Conservation (phyloP, 2,113 vertebrate genomes). For the Brachypteracias leptosomus region DNA sequence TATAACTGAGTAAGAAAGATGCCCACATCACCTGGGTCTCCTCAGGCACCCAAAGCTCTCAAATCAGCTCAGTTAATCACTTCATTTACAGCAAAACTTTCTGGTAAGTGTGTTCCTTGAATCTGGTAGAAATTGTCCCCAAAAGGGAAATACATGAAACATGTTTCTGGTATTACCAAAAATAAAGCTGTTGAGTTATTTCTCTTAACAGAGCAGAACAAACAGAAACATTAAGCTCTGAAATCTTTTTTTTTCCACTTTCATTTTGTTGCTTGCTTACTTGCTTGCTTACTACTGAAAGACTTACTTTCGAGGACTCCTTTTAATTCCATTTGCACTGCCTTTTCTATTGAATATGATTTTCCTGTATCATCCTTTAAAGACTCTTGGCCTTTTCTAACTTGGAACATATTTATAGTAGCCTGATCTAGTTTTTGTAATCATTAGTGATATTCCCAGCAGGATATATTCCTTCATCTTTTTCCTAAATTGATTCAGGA, state of each 20-base stretch:
- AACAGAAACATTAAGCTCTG: not conserved
- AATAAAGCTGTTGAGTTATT: not conserved
- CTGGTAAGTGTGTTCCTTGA: not conserved
- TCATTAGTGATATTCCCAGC: not conserved
- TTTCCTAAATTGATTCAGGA: not conserved
- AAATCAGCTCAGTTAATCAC: not conserved
- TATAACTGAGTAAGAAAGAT: not conserved
- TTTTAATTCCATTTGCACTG: not conserved
- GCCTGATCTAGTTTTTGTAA: constrained; percentile 21
- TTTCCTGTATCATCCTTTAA: not conserved
- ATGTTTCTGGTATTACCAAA: not conserved
- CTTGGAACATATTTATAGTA: not conserved
- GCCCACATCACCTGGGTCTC: not conserved
- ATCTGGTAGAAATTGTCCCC: not conserved
- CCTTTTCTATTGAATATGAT: not conserved
- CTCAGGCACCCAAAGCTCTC: not conserved
- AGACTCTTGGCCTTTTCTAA: not conserved
- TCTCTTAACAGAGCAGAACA: not conserved
- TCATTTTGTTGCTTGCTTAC: not conserved
- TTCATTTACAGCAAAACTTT: not conserved
- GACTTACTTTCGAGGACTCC: not conserved
- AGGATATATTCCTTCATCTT: not conserved
- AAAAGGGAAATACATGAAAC: not conserved
- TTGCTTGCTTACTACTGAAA: not conserved
- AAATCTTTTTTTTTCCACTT: not conserved